Base-by-base conservation (phyloP, 2,113 vertebrate genomes). In the Oncorhynchus nerka region DNA sequence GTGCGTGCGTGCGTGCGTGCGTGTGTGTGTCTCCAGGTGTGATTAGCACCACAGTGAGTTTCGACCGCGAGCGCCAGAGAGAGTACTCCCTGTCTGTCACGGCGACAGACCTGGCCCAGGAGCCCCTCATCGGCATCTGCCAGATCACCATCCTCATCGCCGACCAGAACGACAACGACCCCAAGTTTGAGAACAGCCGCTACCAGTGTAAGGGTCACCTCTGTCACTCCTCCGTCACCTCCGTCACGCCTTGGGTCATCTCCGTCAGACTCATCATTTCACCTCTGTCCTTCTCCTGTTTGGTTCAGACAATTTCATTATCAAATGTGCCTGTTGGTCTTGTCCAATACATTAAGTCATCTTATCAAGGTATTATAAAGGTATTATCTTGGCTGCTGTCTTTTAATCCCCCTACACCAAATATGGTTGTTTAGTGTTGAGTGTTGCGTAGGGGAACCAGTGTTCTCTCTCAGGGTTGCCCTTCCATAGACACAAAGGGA, bases 161-260 rank as follows among this genome's bases (percentile, higher is more conserved):
- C 0, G 96, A 97, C 16, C 67, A 95, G 90, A 97, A 97, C 26
- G 96, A 97, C 93, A 97, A 97, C 1, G 90, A 95, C 1, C 96
- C 96, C 26, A 95, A 92, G 66, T 97, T 97, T 66, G 95, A 96
- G 84, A 97, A 96, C 91, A 96, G 94, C 62, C 94, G 90, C 68
- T 97, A 97, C 74, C 95, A 95, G 77, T 93, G 95, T 96, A 85
- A 94, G 89, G 66, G 57, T 20, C 32, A 26, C 7, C 64, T 19
- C 13, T 28, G 5, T 28, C 20, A 48, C 34, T 3, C 11, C 20
- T 48, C 8, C 13, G 26, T 24, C 24, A 24, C 24, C 20, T 48
- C 8, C 13, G 26, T 45, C 8, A 45, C 39, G 11, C 39, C 39
- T 45, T 45, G 89, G 66, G 55, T 20, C 32, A 26, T 5, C 64